Percentiles rank a stretch among this genome's conserved stretches.
phyloP scores from a whole-genome alignment of 2,888 invertebrate genomes.

The Catotricha subobsoleta region DNA sequence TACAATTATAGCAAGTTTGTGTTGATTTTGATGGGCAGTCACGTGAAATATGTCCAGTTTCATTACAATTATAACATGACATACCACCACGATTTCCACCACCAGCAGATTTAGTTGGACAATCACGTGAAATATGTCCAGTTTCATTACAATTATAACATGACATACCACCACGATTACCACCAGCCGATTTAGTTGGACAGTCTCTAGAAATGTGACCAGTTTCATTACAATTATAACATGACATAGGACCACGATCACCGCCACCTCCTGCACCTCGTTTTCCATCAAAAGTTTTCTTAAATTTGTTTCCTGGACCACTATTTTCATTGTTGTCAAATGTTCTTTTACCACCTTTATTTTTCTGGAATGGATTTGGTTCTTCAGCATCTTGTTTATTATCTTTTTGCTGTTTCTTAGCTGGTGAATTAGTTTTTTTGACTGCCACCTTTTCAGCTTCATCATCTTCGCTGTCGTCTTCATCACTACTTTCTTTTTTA shows the following conservation, averaged over 20 bases:
- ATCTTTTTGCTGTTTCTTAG: neutral
- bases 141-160: constrained; percentile 6
- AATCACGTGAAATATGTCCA: constrained; percentile 7
- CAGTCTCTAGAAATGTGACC: constrained; percentile 7
- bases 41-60: constrained; percentile 4
- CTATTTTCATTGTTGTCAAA: neutral
- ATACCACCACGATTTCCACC: constrained; percentile 4
- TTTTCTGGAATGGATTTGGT: neutral
- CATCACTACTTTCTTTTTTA: neutral
- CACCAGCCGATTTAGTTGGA: neutral
- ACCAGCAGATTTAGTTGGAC: constrained; percentile 8
- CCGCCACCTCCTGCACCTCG: neutral
- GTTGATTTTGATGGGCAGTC: constrained; percentile 7
- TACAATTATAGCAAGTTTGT: constrained; percentile 6
- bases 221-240: constrained; percentile 6
- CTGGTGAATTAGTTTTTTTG: neutral
- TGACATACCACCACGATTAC: neutral
- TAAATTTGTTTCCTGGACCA: constrained; percentile 1
- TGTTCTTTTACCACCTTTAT: neutral
- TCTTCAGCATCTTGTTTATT: constrained; percentile 1
- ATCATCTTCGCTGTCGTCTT: neutral
- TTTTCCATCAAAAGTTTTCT: neutral
- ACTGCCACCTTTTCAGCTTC: neutral
- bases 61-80: constrained; percentile 6
- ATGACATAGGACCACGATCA: neutral